Base-by-base conservation (phyloP, 2,797 vertebrate genomes). In the Clarias platycephalus region DNA sequence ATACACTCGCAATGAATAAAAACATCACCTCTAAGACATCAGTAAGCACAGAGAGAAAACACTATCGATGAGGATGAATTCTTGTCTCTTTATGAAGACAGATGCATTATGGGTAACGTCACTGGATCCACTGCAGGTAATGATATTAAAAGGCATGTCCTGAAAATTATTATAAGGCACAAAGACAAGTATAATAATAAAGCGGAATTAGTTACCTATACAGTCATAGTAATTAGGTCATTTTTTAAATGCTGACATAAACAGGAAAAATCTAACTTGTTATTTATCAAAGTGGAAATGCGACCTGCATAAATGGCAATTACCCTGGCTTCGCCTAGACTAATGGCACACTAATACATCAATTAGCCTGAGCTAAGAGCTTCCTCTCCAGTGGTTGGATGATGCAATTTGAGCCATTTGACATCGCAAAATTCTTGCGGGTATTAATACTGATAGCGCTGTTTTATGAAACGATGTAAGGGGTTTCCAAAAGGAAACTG, bases 341-440 rank as follows among this genome's bases (percentile, higher is more conserved):
- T 80, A 80, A 80, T 55, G 26, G 37, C 31, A 55, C n/a, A 1
- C 63, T 80, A 24, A 80, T 67, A 67, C 26, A 80, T 26, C 63
- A 53, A n/a, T 44, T 62, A 78, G 55, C 37, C 53, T 2, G 10
- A 49, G 37, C 77, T 80, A 64, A 79, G 7, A 63, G 77, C 77
- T 80, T 64, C n/a, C 78, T 49, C 78, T 80, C 60, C 20, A 44
- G 6, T 28, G 77, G 15, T 49, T 80, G 60, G 53, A 66, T 5
- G 78, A 66, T 62, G 31, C 24, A 22, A 1, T 49, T 28, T 53
- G 40, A 63, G 34, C 12, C 62, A 63, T 63, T 5, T 78, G 55
- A 78, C 31, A 58, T 77, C 26, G 26, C 28, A 76, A 76, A 55
- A 8, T 16, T 20, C 13, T 77, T 13, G 75, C 37, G 28, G 13